These are phyloP conservation scores for Tetragonula clypearis DNA, from an alignment of 1,140 invertebrate genomes.

Conservation along the genomic window DNA sequence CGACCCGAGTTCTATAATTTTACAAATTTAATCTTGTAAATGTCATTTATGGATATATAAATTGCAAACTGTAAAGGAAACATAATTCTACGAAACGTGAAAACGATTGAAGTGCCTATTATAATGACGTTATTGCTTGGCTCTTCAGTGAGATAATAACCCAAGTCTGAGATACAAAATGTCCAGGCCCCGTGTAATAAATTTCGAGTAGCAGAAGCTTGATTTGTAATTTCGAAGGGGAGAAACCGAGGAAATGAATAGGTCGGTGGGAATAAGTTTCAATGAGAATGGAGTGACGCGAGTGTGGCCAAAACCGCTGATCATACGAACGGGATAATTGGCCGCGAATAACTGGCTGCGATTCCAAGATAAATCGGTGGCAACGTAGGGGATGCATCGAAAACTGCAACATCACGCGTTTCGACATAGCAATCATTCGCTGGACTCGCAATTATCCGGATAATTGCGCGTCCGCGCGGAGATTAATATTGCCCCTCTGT, in stretches of 20 bases:
- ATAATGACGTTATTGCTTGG: too few species aligned
- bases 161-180: too few species aligned
- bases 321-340: constrained; percentile 13
- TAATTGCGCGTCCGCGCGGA: constrained; percentile 42
- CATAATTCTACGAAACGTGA: too few species aligned
- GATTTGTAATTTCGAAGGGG: background rate
- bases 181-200: too few species aligned
- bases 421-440: constrained; percentile 37
- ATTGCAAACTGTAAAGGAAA: too few species aligned
- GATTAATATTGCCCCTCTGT: constrained; percentile 34
- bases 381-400: background rate
- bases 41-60: too few species aligned
- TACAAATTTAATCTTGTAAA: too few species aligned
- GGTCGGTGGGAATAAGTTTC: background rate
- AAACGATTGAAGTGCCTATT: too few species aligned
- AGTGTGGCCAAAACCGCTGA: background rate
- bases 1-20: too few species aligned
- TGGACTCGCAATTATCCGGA: constrained; percentile 47
- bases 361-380: constrained; percentile 33
- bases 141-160: too few species aligned
- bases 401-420: constrained; percentile 32
- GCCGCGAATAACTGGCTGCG: constrained; percentile 11
- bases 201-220: background rate
- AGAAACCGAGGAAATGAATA: background rate
- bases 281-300: background rate